Evolutionary conservation across 2,888 invertebrate species (phyloP), one percentile per base, ranked within the genome.

Genomic region (Teleogryllus oceanicus): DNA sequence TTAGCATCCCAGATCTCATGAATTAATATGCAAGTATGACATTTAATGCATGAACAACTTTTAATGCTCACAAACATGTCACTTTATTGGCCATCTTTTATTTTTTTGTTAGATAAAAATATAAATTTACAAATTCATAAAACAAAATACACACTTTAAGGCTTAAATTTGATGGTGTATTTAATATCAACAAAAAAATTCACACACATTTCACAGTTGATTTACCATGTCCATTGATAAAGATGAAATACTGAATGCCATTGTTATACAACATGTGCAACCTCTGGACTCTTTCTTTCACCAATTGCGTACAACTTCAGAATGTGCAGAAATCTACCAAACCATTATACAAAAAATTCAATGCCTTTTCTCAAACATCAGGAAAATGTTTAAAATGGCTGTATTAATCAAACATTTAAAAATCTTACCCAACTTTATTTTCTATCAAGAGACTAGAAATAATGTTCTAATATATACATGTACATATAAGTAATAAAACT

Each of bases 261-360:
- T 98, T 79, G 93, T 88, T 78, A 99, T 86, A 88, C 99, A 99
- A 84, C 94, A 92, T 2, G 92, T 50, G 96, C 95, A 62, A 99
- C 95, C 89, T 96, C 99, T 0, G 98, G 98, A 84, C 98, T 98
- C 87, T 98, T 96, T 82, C 99, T 90, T 90, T 99, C 99, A 77
- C 99, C 99, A 85, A 99, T 98, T 85, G n/a, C 99, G 91, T 79
- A 99, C 99, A 89, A 95, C 89, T 99, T 99, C 99, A 99, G 88
- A 99, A 98, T 50, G 95, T 95, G 79, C 80, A 96, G 88, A 80
- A 98, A 88, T 79, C 98, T 99, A 88, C 78, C 91, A 91, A 75
- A 83, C 83, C 80, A 80, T 75, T 78, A 78, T 74, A 20, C 62
- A 62, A 62, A 62, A 62, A 62, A n/a, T 62, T 12, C 11, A 51